These are phyloP conservation scores for Beris morrisii DNA, from an alignment of 2,888 invertebrate species.

Conservation along the genomic window DNA sequence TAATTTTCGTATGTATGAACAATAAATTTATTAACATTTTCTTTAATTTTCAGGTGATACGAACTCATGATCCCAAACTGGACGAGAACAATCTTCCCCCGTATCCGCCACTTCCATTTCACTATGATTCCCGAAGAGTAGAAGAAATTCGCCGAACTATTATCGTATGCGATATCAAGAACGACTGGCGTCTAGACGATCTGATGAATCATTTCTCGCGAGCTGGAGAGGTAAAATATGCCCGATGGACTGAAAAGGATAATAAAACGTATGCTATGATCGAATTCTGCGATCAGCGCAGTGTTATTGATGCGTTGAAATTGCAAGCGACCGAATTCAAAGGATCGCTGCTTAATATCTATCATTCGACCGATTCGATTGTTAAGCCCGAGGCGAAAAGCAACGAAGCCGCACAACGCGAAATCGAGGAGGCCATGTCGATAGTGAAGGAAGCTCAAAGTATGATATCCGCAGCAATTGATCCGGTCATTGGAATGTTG, in stretches of 20 bases:
- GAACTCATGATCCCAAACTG: conserved; percentile 88
- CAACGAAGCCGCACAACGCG: conserved; percentile 91
- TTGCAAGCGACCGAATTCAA: conserved; percentile 79
- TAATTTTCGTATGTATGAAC: too few species aligned
- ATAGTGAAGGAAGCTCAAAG: conserved; percentile 95
- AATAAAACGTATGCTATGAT: conserved; percentile 80
- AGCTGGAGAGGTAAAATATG: conserved; percentile 93
- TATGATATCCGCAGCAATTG: conserved; percentile 90
- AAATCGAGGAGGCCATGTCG: conserved; percentile 97
- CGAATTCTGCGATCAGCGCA: conserved; percentile 91
- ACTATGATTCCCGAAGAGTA: conserved; percentile 83
- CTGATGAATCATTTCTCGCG: conserved; percentile 85
- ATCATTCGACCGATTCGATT: conserved; percentile 90
- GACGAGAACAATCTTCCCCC: conserved; percentile 78
- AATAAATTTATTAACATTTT: too few species aligned
- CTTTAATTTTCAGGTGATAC: conserved; percentile 62
- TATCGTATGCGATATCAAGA: conserved; percentile 77
- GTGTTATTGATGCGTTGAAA: conserved; percentile 81
- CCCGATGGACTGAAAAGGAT: conserved; percentile 86
- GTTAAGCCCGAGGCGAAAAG: conserved; percentile 92
- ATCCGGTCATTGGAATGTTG: conserved; percentile 84
- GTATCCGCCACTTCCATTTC: conserved; percentile 89
- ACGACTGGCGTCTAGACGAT: conserved; percentile 74
- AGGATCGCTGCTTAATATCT: conserved; percentile 70
- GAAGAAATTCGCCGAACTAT: conserved; percentile 96